Percentiles rank a stretch among this genome's conserved stretches.
These are phyloP conservation scores for Trachelus tabidus DNA, from an alignment of 2,888 invertebrate species.

Conservation along the genomic window DNA sequence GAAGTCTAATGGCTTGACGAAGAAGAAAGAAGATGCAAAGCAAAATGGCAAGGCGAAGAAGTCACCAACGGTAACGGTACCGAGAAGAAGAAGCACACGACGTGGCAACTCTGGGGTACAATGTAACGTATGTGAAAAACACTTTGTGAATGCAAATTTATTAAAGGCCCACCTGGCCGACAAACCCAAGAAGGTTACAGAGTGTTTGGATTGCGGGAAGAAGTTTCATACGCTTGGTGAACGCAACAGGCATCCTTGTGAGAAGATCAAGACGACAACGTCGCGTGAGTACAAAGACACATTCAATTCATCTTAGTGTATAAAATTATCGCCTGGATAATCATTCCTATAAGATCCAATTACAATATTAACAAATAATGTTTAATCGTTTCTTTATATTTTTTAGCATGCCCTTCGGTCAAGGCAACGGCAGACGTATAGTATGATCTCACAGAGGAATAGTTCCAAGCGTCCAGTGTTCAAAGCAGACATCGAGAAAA, in stretches of 20 bases:
- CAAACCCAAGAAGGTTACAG: conserved; percentile 27
- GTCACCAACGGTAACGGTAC: conserved; percentile 23
- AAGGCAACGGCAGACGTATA: not conserved
- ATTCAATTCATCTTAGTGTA: not conserved
- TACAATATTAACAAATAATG: not conserved
- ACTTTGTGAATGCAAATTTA: conserved; percentile 16
- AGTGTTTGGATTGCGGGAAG: conserved; percentile 30
- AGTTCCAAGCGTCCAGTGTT: not conserved
- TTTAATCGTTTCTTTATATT: not conserved
- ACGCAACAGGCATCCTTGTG: not conserved
- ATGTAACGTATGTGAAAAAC: conserved; percentile 29
- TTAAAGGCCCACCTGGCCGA: conserved; percentile 17
- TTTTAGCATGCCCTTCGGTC: not conserved
- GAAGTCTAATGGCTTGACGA: not conserved
- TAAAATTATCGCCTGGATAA: not conserved
- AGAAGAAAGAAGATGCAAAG: not conserved
- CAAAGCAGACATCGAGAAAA: not conserved
- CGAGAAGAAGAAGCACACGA: conserved; percentile 26
- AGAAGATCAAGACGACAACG: not conserved
- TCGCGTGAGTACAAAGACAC: not conserved
- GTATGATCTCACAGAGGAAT: not conserved
- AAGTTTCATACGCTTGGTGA: conserved; percentile 26
- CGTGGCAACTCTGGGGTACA: conserved; percentile 22
- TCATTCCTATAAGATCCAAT: not conserved
- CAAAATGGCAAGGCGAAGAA: not conserved